Evolutionary conservation across 2,797 vertebrate genomes (phyloP).

Genomic region (Poecilia gillii): DNA sequence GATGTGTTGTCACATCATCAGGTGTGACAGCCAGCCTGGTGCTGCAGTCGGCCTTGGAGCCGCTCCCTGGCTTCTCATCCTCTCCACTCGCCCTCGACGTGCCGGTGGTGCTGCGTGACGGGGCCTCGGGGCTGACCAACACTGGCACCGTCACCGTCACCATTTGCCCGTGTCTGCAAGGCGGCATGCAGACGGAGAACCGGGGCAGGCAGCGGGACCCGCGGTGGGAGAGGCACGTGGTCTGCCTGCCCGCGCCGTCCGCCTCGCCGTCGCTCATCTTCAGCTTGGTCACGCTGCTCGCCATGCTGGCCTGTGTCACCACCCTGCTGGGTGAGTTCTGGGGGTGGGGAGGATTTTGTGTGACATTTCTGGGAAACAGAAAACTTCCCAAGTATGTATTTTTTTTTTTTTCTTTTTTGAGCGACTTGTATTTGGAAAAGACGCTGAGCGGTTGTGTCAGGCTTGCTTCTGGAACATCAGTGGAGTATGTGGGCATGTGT

Average conservation of each 20-base stretch:
- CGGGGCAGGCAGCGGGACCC: slow-evolving; percentile 63
- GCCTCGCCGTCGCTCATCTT: slow-evolving; percentile 83
- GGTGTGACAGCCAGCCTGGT: slow-evolving; percentile 89
- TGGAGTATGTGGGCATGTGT: slow-evolving; percentile 42
- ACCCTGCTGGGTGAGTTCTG: slow-evolving; percentile 85
- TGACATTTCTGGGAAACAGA: not conserved
- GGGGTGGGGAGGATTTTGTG: not conserved
- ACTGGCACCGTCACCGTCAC: slow-evolving; percentile 90
- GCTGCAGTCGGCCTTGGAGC: slow-evolving; percentile 81
- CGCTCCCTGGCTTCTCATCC: slow-evolving; percentile 73
- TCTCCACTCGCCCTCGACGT: slow-evolving; percentile 83
- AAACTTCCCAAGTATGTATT: slow-evolving; percentile 11
- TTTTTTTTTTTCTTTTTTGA: slow-evolving; percentile 1
- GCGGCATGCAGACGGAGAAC: slow-evolving; percentile 85
- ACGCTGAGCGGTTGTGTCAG: slow-evolving; percentile 47
- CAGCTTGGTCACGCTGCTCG: slow-evolving; percentile 87
- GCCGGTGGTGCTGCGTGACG: slow-evolving; percentile 87
- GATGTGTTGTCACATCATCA: slow-evolving; percentile 56
- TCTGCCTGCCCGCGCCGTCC: slow-evolving; percentile 74
- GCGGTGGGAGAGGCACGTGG: slow-evolving; percentile 76
- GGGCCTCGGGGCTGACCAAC: slow-evolving; percentile 85
- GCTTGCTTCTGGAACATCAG: slow-evolving; percentile 26
- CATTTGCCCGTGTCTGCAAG: slow-evolving; percentile 87
- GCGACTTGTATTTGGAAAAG: slow-evolving; percentile 22
- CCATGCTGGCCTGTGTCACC: slow-evolving; percentile 86